phyloP scores from a whole-genome alignment of 2,113 vertebrate species.

The Lichenostomus cassidix region DNA sequence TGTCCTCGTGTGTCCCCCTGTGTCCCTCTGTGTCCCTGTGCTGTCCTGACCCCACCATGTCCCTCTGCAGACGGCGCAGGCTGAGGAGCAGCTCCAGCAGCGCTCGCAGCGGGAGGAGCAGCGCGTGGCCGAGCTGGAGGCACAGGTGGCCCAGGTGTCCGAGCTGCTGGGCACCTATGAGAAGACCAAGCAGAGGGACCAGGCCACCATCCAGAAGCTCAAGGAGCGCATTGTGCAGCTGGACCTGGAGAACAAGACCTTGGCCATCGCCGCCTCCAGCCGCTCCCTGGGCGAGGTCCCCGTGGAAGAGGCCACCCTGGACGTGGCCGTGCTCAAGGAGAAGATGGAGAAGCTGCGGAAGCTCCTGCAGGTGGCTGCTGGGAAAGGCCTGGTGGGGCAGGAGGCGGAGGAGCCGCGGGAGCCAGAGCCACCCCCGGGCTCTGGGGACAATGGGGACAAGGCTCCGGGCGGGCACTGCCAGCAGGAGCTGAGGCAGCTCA shows the following conservation, averaged over 20 bases:
- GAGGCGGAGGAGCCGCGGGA: constrained; percentile 74
- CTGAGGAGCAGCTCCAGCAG: constrained; percentile 81
- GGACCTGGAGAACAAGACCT: constrained; percentile 91
- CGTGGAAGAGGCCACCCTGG: constrained; percentile 79
- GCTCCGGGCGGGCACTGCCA: constrained; percentile 76
- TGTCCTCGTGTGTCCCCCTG: no score
- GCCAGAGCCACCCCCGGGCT: constrained; percentile 37
- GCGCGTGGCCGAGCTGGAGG: constrained; percentile 85
- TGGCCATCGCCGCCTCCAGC: constrained; percentile 81
- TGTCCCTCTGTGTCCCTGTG: background rate
- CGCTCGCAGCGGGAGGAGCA: constrained; percentile 83
- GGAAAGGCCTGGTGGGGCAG: constrained; percentile 74
- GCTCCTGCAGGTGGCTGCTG: constrained; percentile 77
- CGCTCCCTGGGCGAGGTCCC: constrained; percentile 59
- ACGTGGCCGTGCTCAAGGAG: constrained; percentile 78
- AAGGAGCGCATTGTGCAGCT: constrained; percentile 87
- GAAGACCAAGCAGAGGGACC: constrained; percentile 87
- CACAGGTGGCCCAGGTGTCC: constrained; percentile 83
- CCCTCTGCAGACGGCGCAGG: constrained; percentile 73
- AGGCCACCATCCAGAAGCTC: constrained; percentile 80
- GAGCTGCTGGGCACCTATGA: constrained; percentile 88
- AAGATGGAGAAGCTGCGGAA: constrained; percentile 86
- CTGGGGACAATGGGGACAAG: constrained; percentile 73
- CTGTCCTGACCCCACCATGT: background rate
- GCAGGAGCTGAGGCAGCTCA: constrained; percentile 90